These are phyloP conservation scores for Poeciliopsis occidentalis DNA, from an alignment of 2,113 vertebrate species.

Conservation along the genomic window DNA sequence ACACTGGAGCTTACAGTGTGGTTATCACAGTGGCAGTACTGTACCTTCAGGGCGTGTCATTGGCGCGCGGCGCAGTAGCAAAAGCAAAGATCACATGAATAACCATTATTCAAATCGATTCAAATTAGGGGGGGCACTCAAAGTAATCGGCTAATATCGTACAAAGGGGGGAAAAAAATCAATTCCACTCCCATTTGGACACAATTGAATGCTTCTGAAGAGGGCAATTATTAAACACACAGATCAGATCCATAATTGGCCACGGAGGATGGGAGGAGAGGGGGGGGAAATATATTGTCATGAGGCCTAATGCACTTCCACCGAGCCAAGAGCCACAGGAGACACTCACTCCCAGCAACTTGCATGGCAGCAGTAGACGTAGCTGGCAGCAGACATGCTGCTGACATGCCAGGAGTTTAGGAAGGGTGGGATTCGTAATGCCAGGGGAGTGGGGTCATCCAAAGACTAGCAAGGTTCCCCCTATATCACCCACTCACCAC, in stretches of 20 bases:
- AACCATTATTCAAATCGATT: slow-evolving; percentile 85
- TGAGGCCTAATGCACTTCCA: slow-evolving; percentile 77
- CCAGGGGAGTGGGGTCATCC: slow-evolving; percentile 32
- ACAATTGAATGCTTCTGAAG: slow-evolving; percentile 83
- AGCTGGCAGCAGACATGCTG: slow-evolving; percentile 46
- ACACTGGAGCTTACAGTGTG: slow-evolving; percentile 43
- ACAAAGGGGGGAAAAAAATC: slow-evolving; percentile 80
- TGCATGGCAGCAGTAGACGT: slow-evolving; percentile 11
- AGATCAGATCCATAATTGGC: slow-evolving; percentile 85
- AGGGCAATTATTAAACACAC: slow-evolving; percentile 85
- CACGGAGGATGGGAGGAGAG: slow-evolving; percentile 34
- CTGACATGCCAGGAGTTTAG: slow-evolving; percentile 57
- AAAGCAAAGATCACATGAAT: slow-evolving; percentile 82
- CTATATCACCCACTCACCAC: slow-evolving; percentile 1
- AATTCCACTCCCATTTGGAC: slow-evolving; percentile 82
- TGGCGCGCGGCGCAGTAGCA: slow-evolving; percentile 44
- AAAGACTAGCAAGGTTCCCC: slow-evolving; percentile 40
- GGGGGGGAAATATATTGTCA: slow-evolving; percentile 60
- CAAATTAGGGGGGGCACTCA: slow-evolving; percentile 79
- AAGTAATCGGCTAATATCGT: slow-evolving; percentile 84
- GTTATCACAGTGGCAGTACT: slow-evolving; percentile 60
- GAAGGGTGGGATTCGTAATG: slow-evolving; percentile 21
- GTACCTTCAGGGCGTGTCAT: slow-evolving; percentile 72
- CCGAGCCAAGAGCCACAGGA: slow-evolving; percentile 62
- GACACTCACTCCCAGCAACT: slow-evolving; percentile 46